Evolutionary conservation across 2,888 invertebrate species (phyloP).

Genomic region (Pocota personata): DNA sequence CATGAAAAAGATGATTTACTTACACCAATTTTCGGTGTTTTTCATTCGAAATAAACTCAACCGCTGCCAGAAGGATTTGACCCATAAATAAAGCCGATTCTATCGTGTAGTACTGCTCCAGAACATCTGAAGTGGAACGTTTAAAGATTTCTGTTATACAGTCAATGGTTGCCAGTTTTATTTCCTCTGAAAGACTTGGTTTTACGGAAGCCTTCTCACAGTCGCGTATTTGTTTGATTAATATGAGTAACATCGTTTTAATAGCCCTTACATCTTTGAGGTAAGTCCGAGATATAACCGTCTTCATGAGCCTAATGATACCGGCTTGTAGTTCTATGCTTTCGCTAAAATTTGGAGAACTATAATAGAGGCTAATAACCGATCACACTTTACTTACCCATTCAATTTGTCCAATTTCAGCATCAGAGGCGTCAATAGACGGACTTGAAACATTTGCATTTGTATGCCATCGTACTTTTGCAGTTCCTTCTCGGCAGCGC

Average conservation of each 20-base stretch:
- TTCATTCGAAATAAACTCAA: slow-evolving; percentile 87
- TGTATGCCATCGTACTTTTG: slow-evolving; percentile 77
- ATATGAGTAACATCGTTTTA: slow-evolving; percentile 79
- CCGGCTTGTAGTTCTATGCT: slow-evolving; percentile 79
- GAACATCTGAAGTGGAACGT: slow-evolving; percentile 82
- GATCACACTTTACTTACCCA: slow-evolving; percentile 77
- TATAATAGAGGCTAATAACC: no score
- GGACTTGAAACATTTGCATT: slow-evolving; percentile 79
- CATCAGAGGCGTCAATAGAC: slow-evolving; percentile 80
- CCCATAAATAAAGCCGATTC: slow-evolving; percentile 86
- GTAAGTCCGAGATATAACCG: slow-evolving; percentile 78
- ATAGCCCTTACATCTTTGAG: slow-evolving; percentile 79
- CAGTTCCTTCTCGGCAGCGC: slow-evolving; percentile 77
- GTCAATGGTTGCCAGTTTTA: slow-evolving; percentile 79
- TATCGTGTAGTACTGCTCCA: slow-evolving; percentile 84
- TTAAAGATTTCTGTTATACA: slow-evolving; percentile 78
- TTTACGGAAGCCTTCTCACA: slow-evolving; percentile 75
- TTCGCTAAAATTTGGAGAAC: slow-evolving; percentile 76
- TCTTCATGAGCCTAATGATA: slow-evolving; percentile 78
- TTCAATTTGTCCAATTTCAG: slow-evolving; percentile 79
- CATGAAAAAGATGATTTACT: slow-evolving; percentile 40
- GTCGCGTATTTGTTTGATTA: slow-evolving; percentile 79
- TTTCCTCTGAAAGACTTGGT: slow-evolving; percentile 80
- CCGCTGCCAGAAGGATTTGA: slow-evolving; percentile 86
- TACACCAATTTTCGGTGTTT: slow-evolving; percentile 87